phyloP scores from a whole-genome alignment of 2,888 invertebrate species.

The Lapara coniferarum region DNA sequence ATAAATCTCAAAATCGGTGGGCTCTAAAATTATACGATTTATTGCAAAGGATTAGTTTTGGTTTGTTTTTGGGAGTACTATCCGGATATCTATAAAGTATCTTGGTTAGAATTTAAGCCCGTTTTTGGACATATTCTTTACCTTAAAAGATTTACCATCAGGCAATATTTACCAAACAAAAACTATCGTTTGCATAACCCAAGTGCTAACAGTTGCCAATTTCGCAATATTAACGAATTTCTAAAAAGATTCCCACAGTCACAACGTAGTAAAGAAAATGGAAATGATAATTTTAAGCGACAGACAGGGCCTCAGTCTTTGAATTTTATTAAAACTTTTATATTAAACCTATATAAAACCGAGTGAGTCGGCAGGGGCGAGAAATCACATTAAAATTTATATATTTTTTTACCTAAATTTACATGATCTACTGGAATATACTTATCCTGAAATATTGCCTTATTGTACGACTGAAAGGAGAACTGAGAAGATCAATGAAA shows the following conservation, averaged over 20 bases:
- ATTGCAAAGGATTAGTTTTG: too few species aligned
- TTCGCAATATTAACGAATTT: background rate
- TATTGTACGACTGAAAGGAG: background rate
- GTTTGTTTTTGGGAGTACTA: too few species aligned
- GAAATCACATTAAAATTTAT: background rate
- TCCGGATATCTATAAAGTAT: too few species aligned
- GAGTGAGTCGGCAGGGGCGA: background rate
- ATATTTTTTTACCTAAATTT: background rate
- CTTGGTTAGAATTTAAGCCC: too few species aligned
- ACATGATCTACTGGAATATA: background rate
- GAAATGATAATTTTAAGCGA: constrained; percentile 13
- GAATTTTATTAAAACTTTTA: constrained; percentile 25
- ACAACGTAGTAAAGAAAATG: constrained; percentile 9
- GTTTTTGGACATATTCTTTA: too few species aligned
- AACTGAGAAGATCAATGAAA: too few species aligned
- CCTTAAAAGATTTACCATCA: too few species aligned
- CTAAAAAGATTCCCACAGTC: background rate
- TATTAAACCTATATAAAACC: constrained; percentile 4
- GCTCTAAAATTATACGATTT: too few species aligned
- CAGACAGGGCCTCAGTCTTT: constrained; percentile 5
- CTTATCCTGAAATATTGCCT: background rate
- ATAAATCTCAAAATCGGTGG: too few species aligned
- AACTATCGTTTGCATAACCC: background rate
- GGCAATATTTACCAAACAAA: too few species aligned
- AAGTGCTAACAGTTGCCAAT: background rate